Conservation (phyloP, 2,113 vertebrate genomes). For the Colius striatus region DNA sequence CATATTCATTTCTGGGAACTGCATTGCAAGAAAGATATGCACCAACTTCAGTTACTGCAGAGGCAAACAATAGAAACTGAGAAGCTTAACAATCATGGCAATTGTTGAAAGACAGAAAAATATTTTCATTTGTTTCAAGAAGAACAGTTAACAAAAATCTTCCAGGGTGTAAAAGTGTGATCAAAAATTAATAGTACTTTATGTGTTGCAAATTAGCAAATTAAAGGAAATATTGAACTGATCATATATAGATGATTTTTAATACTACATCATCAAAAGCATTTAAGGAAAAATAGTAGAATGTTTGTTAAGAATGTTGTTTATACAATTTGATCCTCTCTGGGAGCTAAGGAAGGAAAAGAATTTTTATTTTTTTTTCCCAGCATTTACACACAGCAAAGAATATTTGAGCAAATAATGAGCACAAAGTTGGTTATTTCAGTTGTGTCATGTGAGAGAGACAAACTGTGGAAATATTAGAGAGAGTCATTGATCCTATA, state of each 20-base stretch:
- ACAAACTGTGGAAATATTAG: neutral
- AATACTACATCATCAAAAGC: neutral
- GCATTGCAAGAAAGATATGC: neutral
- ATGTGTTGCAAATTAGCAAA: neutral
- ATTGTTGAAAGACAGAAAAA: neutral
- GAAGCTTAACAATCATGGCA: neutral
- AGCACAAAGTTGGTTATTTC: neutral
- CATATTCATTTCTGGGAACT: neutral
- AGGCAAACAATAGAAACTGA: neutral
- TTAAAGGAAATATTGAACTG: neutral
- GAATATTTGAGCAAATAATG: neutral
- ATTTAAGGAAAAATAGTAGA: neutral
- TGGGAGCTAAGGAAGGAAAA: neutral
- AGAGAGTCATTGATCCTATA: neutral
- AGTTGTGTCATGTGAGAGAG: fast-evolving
- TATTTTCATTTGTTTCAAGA: neutral
- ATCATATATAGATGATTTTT: neutral
- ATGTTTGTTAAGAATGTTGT: neutral
- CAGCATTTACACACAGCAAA: neutral
- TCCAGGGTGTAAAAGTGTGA: neutral
- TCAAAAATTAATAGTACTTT: neutral
- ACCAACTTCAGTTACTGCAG: neutral
- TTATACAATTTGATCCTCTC: neutral
- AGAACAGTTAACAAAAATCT: neutral
- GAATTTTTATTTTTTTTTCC: neutral